Evolutionary conservation across 2,113 vertebrate genomes (phyloP), one percentile per base, ranked within the genome.

Genomic region (Trinectes maculatus): DNA sequence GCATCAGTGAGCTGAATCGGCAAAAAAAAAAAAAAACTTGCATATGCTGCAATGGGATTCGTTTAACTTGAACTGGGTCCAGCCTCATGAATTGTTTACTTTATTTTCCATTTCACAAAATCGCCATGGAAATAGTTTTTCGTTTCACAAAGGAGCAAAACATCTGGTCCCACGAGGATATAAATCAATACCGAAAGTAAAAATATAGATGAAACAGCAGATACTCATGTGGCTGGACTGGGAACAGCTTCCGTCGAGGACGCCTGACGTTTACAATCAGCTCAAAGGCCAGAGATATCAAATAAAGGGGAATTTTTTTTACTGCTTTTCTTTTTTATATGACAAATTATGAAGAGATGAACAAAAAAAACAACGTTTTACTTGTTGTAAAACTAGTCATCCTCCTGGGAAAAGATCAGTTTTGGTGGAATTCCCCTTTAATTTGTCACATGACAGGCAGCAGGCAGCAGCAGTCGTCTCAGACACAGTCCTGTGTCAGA

Each of bases 381-480:
- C 15, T 18, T 13, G 1, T 19, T 7, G 1, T 43, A 49, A 22
- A 55, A 18, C 1, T 1, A 18, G 2, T n/a, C n/a, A n/a, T n/a
- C n/a, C 13, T 3, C 12, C 36, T 5, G 4, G 6, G 2, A n/a
- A 42, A 42, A 22, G 2, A 28, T 55, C 3, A 6, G 1, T 60
- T 77, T 61, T 19, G n/a, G 0, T 52, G 51, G 42, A 64, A 82
- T 82, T 82, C 61, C 79, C 79, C 81, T 87, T 86, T 84, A 28
- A 73, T 63, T 78, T 76, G 39, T 58, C 72, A 71, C 62, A 62
- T 7, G 26, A 57, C 80, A 80, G 67, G 83, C 86, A 85, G 66
- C 86, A 87, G 64, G 84, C 82, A 79, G 61, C 34, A 56, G 28
- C 1, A 10, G 16, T 52, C 4, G 19, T 71, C 59, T 43, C 34